Evolutionary conservation across 2,888 invertebrate species (phyloP), one percentile per base, ranked within the genome.

Genomic region (Phoenoteleia sp.): DNA sequence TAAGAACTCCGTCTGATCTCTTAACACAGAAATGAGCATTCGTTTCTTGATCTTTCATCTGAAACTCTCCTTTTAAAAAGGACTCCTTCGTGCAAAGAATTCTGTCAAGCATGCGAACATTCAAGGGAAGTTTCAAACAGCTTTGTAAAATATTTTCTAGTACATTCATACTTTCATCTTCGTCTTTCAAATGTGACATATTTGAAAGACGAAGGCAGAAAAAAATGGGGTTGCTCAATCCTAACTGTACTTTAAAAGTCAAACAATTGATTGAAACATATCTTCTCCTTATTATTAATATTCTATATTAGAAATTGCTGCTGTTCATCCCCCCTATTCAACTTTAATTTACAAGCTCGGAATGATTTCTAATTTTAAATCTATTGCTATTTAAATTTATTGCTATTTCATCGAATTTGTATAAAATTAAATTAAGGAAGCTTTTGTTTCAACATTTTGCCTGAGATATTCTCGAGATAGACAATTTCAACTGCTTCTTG

Each of bases 1-100:
- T 33, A 11, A 29, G 29, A 64, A 11, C 75, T 29, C 75, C 21
- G 56, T 64, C 64, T 60, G 64, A 75, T 64, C 64, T 75, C 27
- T 56, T 75, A 54, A 64, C 64, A 75, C 62, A 23, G 29, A 64
- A 45, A 54, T 64, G 75, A 64, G 45, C 62, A 75, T 54, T 75
- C 75, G 64, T 64, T 75, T 29, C 64, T 75, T 75, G 75, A 75
- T 75, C 75, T 75, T 75, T 64, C 64, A 64, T 64, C 64, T 62
- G 75, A 64, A 75, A 75, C 64, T 75, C 64, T 42, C 54, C 75
- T 64, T 75, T 54, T 54, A 29, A 64, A 75, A 54, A 64, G 58
- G 33, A 54, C 47, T 64, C 56, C 27, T 64, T 64, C 29, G 56
- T 23, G 64, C 25, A 76, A 76, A 56, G 66, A 62, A 76, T 15